Percentiles rank a stretch among this genome's conserved stretches.
Evolutionary conservation across 2,797 vertebrate genomes (phyloP).

Genomic region (Alca torda): DNA sequence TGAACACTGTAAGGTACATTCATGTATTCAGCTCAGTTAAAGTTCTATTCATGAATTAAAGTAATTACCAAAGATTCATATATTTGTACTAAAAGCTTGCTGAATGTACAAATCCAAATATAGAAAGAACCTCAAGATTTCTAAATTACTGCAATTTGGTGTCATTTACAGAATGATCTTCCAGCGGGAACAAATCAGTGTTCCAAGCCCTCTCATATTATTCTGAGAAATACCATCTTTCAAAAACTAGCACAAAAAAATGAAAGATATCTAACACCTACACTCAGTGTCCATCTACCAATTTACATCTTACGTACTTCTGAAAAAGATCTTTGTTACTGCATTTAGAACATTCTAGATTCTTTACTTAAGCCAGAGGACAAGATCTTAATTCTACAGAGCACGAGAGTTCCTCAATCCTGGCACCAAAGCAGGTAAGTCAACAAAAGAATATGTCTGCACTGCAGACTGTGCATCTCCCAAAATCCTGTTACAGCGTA

Average conservation of each 20-base stretch:
- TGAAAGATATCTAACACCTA: background rate
- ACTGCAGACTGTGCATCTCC: background rate
- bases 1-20: conserved; percentile 49
- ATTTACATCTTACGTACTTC: background rate
- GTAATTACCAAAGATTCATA: conserved; percentile 34
- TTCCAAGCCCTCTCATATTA: conserved; percentile 26
- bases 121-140: conserved; percentile 51
- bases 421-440: background rate
- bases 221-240: conserved; percentile 31
- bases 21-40: conserved; percentile 25
- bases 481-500: background rate
- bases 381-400: background rate
- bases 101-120: conserved; percentile 49
- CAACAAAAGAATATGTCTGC: background rate
- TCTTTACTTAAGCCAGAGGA: background rate
- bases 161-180: conserved; percentile 49
- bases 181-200: conserved; percentile 33
- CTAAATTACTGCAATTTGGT: conserved; percentile 60
- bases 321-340: background rate
- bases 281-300: background rate
- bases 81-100: conserved; percentile 45
- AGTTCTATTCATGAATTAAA: conserved; percentile 51
- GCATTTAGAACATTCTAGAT: background rate
- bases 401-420: background rate
- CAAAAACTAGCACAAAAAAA: background rate